A percentile compares a stretch with the other conserved stretches of the same genome.
phyloP scores from a whole-genome alignment of 1,140 invertebrate species.

The Achroia grisella region DNA sequence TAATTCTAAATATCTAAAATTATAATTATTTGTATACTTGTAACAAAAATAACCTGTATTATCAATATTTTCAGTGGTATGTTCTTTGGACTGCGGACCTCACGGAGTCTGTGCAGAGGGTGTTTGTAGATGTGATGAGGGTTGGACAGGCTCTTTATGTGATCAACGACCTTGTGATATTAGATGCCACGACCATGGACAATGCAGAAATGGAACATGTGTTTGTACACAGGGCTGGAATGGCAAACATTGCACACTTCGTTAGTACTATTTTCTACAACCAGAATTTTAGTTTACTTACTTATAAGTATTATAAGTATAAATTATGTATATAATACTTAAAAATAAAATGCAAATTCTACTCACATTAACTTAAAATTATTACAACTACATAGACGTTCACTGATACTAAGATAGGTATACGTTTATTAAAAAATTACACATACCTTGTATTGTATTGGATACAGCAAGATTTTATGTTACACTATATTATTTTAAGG shows the following conservation, averaged over 20 bases:
- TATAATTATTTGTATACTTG: neutral
- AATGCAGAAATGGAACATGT: slow-evolving; percentile 98
- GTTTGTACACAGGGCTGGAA: slow-evolving; percentile 98
- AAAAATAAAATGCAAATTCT: no score
- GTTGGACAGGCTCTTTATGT: slow-evolving; percentile 94
- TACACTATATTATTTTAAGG: no score
- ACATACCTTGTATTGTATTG: no score
- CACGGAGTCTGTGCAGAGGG: slow-evolving; percentile 93
- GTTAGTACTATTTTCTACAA: slow-evolving; percentile 77
- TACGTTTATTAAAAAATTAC: no score
- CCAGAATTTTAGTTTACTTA: no score
- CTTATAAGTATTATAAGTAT: no score
- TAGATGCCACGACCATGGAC: slow-evolving; percentile 95
- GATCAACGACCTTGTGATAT: slow-evolving; percentile 91
- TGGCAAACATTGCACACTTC: slow-evolving; percentile 94
- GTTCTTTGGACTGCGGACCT: slow-evolving; percentile 91
- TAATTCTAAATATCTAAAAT: neutral
- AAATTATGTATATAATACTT: no score
- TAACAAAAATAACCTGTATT: neutral
- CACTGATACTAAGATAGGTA: no score
- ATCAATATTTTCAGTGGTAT: slow-evolving; percentile 78
- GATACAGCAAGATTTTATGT: no score
- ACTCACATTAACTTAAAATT: no score
- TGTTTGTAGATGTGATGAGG: slow-evolving; percentile 90
- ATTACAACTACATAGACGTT: no score